Percentiles rank a stretch among this genome's conserved stretches.
Conservation (phyloP, 2,888 invertebrate species). For the Macrophya alboannulata region DNA sequence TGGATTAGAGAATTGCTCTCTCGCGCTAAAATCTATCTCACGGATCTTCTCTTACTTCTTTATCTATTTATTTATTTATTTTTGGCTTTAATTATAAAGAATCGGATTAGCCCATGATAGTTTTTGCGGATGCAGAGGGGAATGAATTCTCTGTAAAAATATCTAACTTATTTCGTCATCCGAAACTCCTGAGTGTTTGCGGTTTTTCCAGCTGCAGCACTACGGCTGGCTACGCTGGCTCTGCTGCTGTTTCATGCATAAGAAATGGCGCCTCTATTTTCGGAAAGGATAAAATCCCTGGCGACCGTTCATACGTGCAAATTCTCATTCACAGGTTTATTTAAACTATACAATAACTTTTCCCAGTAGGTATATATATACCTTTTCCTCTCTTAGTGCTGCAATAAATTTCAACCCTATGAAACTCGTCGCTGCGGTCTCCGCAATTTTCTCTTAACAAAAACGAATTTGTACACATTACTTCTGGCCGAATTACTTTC, state of each 20-base stretch:
- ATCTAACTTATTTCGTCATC: conserved; percentile 43
- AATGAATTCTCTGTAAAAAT: conserved; percentile 35
- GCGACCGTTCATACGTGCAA: not conserved
- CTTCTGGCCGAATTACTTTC: not conserved
- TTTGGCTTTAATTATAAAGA: not conserved
- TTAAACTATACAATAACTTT: not conserved
- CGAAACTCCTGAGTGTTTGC: conserved; percentile 38
- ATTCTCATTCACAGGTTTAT: conserved; percentile 27
- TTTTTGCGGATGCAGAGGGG: not conserved
- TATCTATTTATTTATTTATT: not conserved
- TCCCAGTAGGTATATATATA: not conserved
- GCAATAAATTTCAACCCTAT: not conserved
- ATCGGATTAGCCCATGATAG: not conserved
- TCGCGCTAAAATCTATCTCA: not conserved
- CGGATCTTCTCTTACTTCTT: not conserved
- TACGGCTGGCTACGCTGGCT: not conserved
- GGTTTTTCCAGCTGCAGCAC: conserved; percentile 48
- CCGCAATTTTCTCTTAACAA: not conserved
- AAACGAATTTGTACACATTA: no score
- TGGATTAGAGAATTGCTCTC: not conserved
- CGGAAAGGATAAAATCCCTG: conserved; percentile 42
- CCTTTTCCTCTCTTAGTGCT: not conserved
- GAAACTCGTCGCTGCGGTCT: not conserved
- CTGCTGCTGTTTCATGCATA: not conserved
- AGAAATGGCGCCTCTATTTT: conserved; percentile 51